Evolutionary conservation across 2,797 vertebrate species (phyloP), one percentile per base, ranked within the genome.

Genomic region (Crenuchus spilurus): DNA sequence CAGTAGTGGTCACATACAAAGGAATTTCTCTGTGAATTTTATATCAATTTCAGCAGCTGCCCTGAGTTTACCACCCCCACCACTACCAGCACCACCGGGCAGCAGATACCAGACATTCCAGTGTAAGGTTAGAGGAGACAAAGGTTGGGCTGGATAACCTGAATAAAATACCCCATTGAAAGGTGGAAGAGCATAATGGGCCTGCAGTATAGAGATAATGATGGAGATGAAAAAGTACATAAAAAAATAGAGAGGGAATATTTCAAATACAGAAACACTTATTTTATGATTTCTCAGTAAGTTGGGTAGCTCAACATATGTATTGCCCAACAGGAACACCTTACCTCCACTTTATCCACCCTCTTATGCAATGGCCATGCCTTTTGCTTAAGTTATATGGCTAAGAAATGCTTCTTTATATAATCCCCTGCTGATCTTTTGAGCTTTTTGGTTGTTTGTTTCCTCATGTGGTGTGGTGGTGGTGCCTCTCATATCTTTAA

Each of bases 61-160:
- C 77, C 83, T 72, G 33, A 66, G 52, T 84, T 84, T 70, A 70
- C 80, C 70, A 71, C 70, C 55, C 58, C 66, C 61, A 55, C 18
- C 41, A 68, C 39, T 60, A 76, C 75, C 49, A 74, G 55, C 37
- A 64, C 52, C 64, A 78, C 72, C 54, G 63, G 65, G 33, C 16
- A 73, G 20, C 44, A 72, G 42, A 78, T 74, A 67, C 92, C 90
- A 87, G 78, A 84, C 89, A 91, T 93, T 90, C 90, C 89, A 89
- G 80, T 86, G 85, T 85, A 90, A 89, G 88, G 88, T 91, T 90
- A 90, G 78, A 86, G 78, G 83, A 89, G 85, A 87, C 86, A 88
- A 91, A 88, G 83, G 83, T 51, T 88, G 80, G 77, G 82, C 74
- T 85, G 84, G 76, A 87, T 87, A 83, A 89, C 87, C 81, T 84